Percentiles rank a stretch among this genome's conserved stretches.
Conservation (phyloP, 2,797 vertebrate species). For the Tachyglossus aculeatus region DNA sequence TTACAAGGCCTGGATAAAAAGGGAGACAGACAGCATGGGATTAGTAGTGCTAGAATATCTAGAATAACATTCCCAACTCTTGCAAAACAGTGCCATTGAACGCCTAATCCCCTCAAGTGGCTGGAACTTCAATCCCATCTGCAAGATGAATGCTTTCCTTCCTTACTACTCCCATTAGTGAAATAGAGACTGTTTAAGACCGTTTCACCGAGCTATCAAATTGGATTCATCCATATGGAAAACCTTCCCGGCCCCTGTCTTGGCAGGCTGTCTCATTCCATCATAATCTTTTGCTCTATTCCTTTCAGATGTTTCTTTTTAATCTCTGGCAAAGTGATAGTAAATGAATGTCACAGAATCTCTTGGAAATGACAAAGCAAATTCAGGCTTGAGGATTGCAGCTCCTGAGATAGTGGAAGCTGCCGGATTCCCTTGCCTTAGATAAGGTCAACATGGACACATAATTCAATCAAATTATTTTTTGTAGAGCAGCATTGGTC, state of each 20-base stretch:
- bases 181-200: neutral
- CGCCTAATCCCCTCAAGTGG: neutral
- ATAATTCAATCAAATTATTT: too few species aligned
- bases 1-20: too few species aligned
- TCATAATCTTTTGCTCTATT: conserved; percentile 50
- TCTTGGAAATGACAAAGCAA: conserved; percentile 34
- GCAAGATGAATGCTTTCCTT: neutral
- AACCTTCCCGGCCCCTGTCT: conserved; percentile 28
- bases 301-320: conserved; percentile 51
- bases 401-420: conserved; percentile 18
- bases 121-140: neutral
- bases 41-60: too few species aligned
- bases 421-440: too few species aligned
- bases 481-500: too few species aligned
- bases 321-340: conserved; percentile 55
- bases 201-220: conserved; percentile 24
- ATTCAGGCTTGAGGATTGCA: conserved; percentile 32
- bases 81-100: too few species aligned
- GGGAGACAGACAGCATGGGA: too few species aligned
- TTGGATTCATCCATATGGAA: conserved; percentile 49
- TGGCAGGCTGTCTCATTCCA: conserved; percentile 55
- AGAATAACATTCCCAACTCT: too few species aligned
- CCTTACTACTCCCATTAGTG: neutral
- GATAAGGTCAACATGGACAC: too few species aligned
- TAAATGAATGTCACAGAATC: conserved; percentile 46